phyloP scores from a whole-genome alignment of 2,797 vertebrate genomes.

The Trematomus bernacchii region DNA sequence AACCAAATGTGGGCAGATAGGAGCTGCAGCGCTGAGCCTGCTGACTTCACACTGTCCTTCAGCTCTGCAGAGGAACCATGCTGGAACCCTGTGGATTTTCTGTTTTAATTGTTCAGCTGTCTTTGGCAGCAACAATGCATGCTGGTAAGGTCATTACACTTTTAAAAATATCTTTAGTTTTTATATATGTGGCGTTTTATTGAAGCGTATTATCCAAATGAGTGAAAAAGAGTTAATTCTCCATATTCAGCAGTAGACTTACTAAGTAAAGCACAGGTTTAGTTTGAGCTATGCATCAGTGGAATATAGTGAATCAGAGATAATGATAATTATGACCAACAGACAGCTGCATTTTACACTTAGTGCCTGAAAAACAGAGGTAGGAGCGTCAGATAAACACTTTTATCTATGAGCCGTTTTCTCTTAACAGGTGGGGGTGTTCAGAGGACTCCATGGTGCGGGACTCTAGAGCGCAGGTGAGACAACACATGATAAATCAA shows the following conservation, averaged over 20 bases:
- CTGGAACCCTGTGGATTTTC: slow-evolving; percentile 28
- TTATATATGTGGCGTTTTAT: neutral
- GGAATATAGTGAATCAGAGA: neutral
- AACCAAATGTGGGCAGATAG: slow-evolving; percentile 58
- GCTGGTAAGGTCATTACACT: slow-evolving; percentile 53
- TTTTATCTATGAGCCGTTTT: neutral
- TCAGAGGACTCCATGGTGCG: neutral
- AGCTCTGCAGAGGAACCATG: slow-evolving; percentile 9
- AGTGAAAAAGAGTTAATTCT: neutral
- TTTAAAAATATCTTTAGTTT: neutral
- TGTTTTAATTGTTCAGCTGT: slow-evolving; percentile 36
- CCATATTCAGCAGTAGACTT: neutral
- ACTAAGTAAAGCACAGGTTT: neutral
- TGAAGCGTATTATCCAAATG: neutral
- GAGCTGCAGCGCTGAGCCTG: slow-evolving; percentile 11
- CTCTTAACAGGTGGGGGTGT: slow-evolving; percentile 42
- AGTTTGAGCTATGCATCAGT: neutral
- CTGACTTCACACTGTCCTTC: slow-evolving; percentile 1
- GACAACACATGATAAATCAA: slow-evolving; percentile 1
- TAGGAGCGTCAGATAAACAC: neutral
- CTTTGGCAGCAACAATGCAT: slow-evolving; percentile 27
- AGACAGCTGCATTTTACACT: neutral
- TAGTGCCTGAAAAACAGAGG: neutral
- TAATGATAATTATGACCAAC: neutral
- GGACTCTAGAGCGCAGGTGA: slow-evolving; percentile 46